Conservation (phyloP, 1,140 invertebrate genomes). For the Mamestra configurata region DNA sequence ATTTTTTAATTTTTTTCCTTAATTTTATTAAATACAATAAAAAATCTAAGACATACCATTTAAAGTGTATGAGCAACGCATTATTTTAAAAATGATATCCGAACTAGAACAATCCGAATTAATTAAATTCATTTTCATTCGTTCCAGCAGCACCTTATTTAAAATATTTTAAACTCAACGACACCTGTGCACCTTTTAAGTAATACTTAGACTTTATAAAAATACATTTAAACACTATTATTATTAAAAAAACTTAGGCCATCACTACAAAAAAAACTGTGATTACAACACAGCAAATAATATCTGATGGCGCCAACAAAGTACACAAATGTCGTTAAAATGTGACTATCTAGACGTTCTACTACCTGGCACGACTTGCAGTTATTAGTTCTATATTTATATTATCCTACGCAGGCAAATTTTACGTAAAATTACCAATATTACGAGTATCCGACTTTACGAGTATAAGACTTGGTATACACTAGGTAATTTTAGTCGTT, state of each 20-base stretch:
- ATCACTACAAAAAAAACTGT: background rate
- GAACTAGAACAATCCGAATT: background rate
- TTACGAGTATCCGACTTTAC: background rate
- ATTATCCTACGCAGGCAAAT: constrained; percentile 21
- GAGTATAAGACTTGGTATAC: background rate
- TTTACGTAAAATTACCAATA: constrained; percentile 14
- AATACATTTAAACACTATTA: background rate
- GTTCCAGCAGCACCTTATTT: background rate
- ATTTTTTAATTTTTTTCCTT: background rate
- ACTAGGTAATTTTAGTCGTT: background rate
- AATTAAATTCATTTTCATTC: constrained; percentile 14
- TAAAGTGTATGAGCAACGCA: constrained; percentile 15
- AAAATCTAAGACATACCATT: constrained; percentile 13
- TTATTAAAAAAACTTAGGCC: background rate
- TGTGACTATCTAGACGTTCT: background rate
- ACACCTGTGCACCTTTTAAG: background rate
- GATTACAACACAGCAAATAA: too few relatives aligned
- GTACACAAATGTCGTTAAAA: constrained; percentile 10
- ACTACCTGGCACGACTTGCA: background rate
- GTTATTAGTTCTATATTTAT: background rate
- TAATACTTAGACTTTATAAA: background rate
- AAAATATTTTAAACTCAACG: background rate
- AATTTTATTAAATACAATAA: constrained; percentile 16
- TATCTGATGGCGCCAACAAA: background rate
- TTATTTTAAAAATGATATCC: constrained; percentile 19